Evolutionary conservation across 2,113 vertebrate genomes (phyloP).

Genomic region (Cephalopterus ornatus): DNA sequence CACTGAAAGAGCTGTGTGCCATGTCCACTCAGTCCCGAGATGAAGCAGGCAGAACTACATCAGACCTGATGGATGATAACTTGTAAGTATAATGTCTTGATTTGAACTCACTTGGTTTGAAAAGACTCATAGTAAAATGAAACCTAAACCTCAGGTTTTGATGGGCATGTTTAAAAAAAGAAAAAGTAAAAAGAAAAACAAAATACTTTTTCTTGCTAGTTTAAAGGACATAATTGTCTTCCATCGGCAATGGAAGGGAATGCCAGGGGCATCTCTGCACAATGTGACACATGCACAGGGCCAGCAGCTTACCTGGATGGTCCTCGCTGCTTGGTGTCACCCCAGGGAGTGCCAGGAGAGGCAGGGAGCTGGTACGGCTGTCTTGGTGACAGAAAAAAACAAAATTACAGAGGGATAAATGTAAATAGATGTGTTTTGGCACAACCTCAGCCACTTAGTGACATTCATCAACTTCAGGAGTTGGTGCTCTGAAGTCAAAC

Average conservation of each 20-base stretch:
- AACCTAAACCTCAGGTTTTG: not conserved
- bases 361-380: slow-evolving; percentile 27
- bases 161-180: not conserved
- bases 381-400: slow-evolving; percentile 27
- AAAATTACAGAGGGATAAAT: not conserved
- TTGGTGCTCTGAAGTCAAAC: not conserved
- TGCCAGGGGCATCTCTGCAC: not conserved
- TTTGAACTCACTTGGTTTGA: not conserved
- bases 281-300: not conserved
- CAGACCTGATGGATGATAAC: not conserved
- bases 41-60: not conserved
- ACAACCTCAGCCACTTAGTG: not conserved
- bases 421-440: not conserved
- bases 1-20: not conserved
- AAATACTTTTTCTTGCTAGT: not conserved
- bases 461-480: not conserved
- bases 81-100: not conserved
- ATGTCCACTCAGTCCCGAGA: not conserved
- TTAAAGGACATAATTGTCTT: not conserved
- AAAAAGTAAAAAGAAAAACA: not conserved
- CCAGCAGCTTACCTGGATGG: slow-evolving; percentile 14
- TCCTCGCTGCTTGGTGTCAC: not conserved
- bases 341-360: not conserved
- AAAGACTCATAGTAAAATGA: not conserved
- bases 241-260: not conserved